Evolutionary conservation across 2,797 vertebrate species (phyloP), one percentile per base, ranked within the genome.

Genomic region (Hybognathus amarus): DNA sequence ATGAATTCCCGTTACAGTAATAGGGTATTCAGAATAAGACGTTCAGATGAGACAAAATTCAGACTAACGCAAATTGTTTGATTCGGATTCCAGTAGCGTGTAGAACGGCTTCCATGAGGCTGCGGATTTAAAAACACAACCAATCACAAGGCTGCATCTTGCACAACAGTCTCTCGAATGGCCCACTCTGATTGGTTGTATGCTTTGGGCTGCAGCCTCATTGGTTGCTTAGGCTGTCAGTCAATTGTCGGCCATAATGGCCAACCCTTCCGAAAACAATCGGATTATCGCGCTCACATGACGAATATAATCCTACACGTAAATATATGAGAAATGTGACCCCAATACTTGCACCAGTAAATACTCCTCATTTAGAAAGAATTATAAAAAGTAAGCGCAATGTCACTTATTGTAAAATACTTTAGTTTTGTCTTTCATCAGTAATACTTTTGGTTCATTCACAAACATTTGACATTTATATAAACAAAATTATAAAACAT

Each of bases 81-180:
- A 82, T 54, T 82, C 80, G 80, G 80, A 75, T 81, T 63, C 27
- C 5, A 6, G n/a, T 20, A 56, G 27, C 2, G 13, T 61, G 15
- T 2, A 8, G 42, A 38, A 73, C n/a, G 79, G 2, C 67, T 9
- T 5, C 10, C 5, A 1, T 1, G 5, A 13, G 24, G 38, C 5
- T 40, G 22, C 13, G 27, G 18, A 18, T 15, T 67, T 66, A 6
- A 70, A 33, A 42, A 4, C 3, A 59, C 59, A 75, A 42, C 80
- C 61, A 82, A 82, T 82, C 61, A 82, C 42, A 75, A 27, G 0
- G 3, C 59, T 40, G 2, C 9, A 15, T 1, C 5, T 30, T 42
- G 22, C 30, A 42, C 8, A 22, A 13, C 20, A 22, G 33, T 27
- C 13, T 20, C 4, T 63, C 2, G 2, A 50, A 8, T 30, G 6